Percentiles rank a stretch among this genome's conserved stretches.
Conservation (phyloP, 2,113 vertebrate genomes). For the Chelonoidis abingdonii region DNA sequence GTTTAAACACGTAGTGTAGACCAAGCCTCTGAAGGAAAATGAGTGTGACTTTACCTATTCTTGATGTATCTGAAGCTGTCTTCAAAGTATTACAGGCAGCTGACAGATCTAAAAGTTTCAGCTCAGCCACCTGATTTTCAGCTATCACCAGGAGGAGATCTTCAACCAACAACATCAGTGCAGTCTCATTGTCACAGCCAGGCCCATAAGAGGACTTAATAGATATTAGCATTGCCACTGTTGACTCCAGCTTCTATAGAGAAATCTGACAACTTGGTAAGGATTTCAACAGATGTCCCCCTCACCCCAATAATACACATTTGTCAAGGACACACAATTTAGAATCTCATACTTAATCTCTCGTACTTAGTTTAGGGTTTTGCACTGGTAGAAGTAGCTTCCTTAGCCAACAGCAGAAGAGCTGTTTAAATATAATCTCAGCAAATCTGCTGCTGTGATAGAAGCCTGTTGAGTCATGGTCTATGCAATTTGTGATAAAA, state of each 20-base stretch:
- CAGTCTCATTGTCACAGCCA: background rate
- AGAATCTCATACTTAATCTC: background rate
- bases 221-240: background rate
- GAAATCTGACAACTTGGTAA: background rate
- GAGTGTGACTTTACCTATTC: background rate
- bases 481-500: background rate
- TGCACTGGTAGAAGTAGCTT: background rate
- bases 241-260: background rate
- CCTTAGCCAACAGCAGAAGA: background rate
- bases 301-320: background rate
- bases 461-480: background rate
- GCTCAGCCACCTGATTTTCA: background rate
- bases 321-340: background rate
- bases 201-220: background rate
- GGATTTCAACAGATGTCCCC: background rate
- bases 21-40: background rate
- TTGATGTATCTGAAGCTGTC: rapidly evolving
- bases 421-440: background rate
- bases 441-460: background rate
- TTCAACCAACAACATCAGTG: background rate
- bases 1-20: too few relatives aligned
- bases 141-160: rapidly evolving
- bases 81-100: background rate
- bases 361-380: background rate
- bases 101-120: background rate